Evolutionary conservation across 2,113 vertebrate genomes (phyloP), one percentile per base, ranked within the genome.

Genomic region (Echinops telfairi): DNA sequence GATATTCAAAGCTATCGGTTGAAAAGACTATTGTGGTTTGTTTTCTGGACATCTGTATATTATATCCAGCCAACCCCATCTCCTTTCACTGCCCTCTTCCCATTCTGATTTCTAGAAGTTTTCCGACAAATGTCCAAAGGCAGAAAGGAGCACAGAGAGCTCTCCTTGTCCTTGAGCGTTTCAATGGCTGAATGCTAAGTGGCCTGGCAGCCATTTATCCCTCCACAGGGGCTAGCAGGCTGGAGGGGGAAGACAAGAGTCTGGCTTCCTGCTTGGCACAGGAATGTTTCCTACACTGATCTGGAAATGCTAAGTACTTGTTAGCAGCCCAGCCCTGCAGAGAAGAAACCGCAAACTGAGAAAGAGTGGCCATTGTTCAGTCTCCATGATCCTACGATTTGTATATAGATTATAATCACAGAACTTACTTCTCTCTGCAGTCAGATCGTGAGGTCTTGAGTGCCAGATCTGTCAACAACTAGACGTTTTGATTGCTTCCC

Each of bases 21-120:
- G 57, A 93, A 91, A 94, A 90, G 66, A 38, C 38, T 27, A 62
- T 36, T 93, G 71, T 29, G 83, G 60, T 88, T 92, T 95, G 6
- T n/a, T 90, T 82, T 93, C 76, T 93, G 68, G n/a, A 86, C 88
- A 90, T 92, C 68, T 90, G 33, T 60, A 33, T 17, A 17, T 76
- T 57, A 66, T 33, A n/a, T 75, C 20, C 53, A 25, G 71, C 81
- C 91, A 93, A 36, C 12, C 58, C 27, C 11, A 31, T 80, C 62
- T 86, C 40, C n/a, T 84, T 33, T 33, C 73, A 89, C 68, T 62
- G 47, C 19, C 31, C 19, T 88, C 66, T 92, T 92, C 78, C 43
- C 38, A n/a, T 82, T 78, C 57, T 38, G 73, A 78, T 36, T 47
- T 89, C 22, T 86, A 43, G 27, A 29, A 85, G 43, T 40, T 85